A percentile compares a stretch with the other conserved stretches of the same genome.
phyloP scores from a whole-genome alignment of 2,888 invertebrate genomes.

The Limenitis camilla region DNA sequence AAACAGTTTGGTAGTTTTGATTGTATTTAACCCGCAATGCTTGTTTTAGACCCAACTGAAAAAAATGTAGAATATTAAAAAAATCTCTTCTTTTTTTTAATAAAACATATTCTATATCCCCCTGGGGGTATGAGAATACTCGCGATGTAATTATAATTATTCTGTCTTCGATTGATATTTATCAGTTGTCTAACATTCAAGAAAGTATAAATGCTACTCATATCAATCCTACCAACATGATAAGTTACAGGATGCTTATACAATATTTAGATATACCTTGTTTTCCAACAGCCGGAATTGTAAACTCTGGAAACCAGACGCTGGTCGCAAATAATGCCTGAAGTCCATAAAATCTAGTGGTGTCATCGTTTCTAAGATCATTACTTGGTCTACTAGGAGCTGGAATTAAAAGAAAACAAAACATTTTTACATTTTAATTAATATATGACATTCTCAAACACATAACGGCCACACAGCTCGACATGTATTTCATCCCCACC shows the following conservation, averaged over 20 bases:
- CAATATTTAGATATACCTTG: slow-evolving; percentile 70
- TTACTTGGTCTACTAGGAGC: slow-evolving; percentile 97
- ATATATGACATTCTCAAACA: too few relatives aligned
- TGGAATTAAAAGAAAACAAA: slow-evolving; percentile 50
- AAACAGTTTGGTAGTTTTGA: slow-evolving; percentile 91
- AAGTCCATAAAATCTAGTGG: slow-evolving; percentile 99
- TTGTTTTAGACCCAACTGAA: slow-evolving; percentile 79
- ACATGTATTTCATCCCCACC: too few relatives aligned
- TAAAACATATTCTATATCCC: too few relatives aligned
- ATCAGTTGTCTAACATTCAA: background rate
- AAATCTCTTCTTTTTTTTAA: too few relatives aligned
- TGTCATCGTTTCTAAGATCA: slow-evolving; percentile 99
- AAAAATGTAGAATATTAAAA: slow-evolving; percentile 6
- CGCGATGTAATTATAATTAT: too few relatives aligned
- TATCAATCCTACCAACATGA: too few relatives aligned
- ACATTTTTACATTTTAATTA: too few relatives aligned
- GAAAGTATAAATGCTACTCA: too few relatives aligned
- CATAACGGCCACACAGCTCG: too few relatives aligned
- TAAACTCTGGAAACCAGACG: slow-evolving; percentile 98
- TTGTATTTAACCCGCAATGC: slow-evolving; percentile 95
- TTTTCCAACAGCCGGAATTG: slow-evolving; percentile 98
- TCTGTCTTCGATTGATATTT: background rate
- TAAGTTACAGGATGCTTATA: too few relatives aligned
- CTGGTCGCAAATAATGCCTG: slow-evolving; percentile 91
- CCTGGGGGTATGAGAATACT: too few relatives aligned